Percentiles rank a stretch among this genome's conserved stretches.
phyloP scores from a whole-genome alignment of 2,797 vertebrate species.

The Crypturellus tataupa region DNA sequence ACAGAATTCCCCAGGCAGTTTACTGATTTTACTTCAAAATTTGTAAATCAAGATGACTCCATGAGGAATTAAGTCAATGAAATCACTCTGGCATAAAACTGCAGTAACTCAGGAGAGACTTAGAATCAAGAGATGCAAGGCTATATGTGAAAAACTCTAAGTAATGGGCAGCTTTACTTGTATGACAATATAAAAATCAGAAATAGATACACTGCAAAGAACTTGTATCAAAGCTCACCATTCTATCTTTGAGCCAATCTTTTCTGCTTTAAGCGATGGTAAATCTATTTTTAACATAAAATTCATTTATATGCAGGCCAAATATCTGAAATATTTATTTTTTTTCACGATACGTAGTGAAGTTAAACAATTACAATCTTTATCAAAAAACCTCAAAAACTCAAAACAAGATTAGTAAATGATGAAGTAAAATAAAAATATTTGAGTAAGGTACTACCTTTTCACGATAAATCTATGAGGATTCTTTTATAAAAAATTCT shows the following conservation, averaged over 20 bases:
- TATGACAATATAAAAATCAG: neutral
- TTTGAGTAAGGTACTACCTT: neutral
- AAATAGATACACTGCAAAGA: neutral
- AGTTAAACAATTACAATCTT: neutral
- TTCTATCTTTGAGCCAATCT: accelerated
- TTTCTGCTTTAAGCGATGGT: neutral
- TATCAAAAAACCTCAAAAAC: neutral
- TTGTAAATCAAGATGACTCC: neutral
- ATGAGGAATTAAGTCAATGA: neutral
- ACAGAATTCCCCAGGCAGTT: neutral
- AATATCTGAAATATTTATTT: neutral
- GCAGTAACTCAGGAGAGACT: neutral
- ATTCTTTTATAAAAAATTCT: neutral
- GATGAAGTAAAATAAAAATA: neutral
- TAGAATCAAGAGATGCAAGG: neutral
- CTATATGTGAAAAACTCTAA: conserved; percentile 13
- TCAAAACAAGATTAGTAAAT: neutral
- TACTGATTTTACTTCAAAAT: neutral
- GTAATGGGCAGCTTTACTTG: neutral
- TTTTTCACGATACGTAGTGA: neutral
- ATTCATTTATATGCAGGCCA: neutral
- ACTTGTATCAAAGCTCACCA: neutral
- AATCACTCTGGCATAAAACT: neutral
- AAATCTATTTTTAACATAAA: neutral
- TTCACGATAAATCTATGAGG: neutral